Evolutionary conservation across 2,888 invertebrate species (phyloP), one percentile per base, ranked within the genome.

Genomic region (Caenorhabditis angaria): DNA sequence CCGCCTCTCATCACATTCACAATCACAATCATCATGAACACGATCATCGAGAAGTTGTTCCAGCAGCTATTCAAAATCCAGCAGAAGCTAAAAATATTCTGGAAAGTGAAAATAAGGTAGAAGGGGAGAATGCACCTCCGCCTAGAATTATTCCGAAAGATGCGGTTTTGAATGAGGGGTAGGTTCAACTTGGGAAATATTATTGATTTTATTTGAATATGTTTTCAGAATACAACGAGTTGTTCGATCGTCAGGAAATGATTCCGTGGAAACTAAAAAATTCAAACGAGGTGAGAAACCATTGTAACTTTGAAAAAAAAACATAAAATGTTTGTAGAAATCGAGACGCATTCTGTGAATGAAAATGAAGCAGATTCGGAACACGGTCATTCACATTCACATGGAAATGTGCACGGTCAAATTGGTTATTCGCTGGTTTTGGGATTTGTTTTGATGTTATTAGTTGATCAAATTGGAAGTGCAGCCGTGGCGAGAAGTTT

Each of bases 391-490:
- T 24, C n/a, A 1, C 74, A 74, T 54, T 14, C 47, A 8, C 64
- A 63, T 51, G 62, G 63, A 48, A 70, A 65, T 56, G 47, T 76
- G 25, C 76, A 80, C 51, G 50, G 62, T 10, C 70, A 80, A 62
- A 96, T 99, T 84, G 99, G 99, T 4, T 90, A 96, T 73, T 94
- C 95, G 25, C 90, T 99, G 70, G 94, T 99, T 18, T 89, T 94
- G 65, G 97, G 99, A 18, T 99, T 99, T 88, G 92, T 99, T 47
- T 94, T 97, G 88, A 99, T 99, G 99, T 90, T 99, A 77, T 88
- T 99, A 14, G 93, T 99, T 0, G 99, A 99, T 88, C 96, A 99
- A 56, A 74, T 86, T 59, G 81, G 85, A 29, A 82, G 82, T 50
- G 74, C 71, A 2, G 73, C 79, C 2, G 74, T 76, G 2, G 67